A percentile compares a stretch with the other conserved stretches of the same genome.
phyloP scores from a whole-genome alignment of 1,140 invertebrate genomes.

The Bicyclus anynana region DNA sequence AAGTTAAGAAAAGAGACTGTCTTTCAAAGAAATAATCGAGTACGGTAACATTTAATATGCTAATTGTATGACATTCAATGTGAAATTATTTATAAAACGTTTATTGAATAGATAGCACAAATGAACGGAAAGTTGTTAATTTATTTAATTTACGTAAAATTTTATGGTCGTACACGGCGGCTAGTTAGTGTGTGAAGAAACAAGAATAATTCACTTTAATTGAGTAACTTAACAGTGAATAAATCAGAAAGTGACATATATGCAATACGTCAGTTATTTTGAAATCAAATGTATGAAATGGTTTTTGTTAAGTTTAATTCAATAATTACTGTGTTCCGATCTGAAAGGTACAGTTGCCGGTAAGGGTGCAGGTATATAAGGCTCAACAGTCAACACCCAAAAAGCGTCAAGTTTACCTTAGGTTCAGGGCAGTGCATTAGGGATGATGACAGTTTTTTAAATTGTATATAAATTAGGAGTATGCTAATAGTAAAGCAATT shows the following conservation, averaged over 20 bases:
- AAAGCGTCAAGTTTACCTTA: too few species aligned
- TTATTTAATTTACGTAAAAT: neutral
- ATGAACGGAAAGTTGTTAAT: neutral
- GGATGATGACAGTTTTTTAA: too few species aligned
- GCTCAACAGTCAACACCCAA: too few species aligned
- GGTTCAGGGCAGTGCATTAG: too few species aligned
- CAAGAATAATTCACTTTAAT: slow-evolving; percentile 16
- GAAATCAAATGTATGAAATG: too few species aligned
- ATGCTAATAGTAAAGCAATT: too few species aligned
- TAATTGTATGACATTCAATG: neutral
- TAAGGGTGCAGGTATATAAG: too few species aligned
- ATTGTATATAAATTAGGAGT: too few species aligned
- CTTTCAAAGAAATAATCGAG: neutral
- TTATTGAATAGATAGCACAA: too few species aligned
- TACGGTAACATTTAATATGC: neutral
- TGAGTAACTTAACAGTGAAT: slow-evolving; percentile 7
- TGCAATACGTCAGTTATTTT: slow-evolving; percentile 3
- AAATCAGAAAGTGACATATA: slow-evolving; percentile 19
- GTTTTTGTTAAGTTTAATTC: neutral
- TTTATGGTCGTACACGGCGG: neutral
- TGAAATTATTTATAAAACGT: neutral
- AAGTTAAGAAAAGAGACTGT: neutral
- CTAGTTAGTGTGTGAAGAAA: slow-evolving; percentile 7
- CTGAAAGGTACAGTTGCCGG: too few species aligned
- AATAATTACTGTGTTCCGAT: too few species aligned